A percentile compares a stretch with the other conserved stretches of the same genome.
Evolutionary conservation across 2,888 invertebrate genomes (phyloP).

Genomic region (Steromphala cineraria): DNA sequence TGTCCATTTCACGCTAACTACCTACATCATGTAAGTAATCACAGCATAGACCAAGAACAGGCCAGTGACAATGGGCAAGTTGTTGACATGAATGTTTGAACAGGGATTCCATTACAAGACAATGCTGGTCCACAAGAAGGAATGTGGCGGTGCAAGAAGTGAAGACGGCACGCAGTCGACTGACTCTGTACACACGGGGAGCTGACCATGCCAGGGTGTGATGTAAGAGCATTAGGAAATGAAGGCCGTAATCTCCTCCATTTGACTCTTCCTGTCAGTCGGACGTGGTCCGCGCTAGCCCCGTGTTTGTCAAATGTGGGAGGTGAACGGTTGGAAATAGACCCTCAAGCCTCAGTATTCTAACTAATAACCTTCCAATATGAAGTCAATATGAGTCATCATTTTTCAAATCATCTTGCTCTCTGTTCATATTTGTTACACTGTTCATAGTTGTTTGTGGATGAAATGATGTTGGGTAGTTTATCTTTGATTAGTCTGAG

Average conservation of each 20-base stretch:
- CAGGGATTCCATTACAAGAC: conserved; percentile 13
- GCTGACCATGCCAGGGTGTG: conserved; percentile 1
- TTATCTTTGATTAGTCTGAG: no score
- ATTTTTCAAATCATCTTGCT: no score
- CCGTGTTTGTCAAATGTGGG: conserved; percentile 3
- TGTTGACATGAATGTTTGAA: conserved; percentile 15
- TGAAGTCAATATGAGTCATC: background rate
- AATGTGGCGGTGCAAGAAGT: background rate
- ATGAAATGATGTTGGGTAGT: no score
- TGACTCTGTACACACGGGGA: background rate
- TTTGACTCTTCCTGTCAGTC: conserved; percentile 3
- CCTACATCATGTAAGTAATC: background rate
- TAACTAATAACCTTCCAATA: background rate
- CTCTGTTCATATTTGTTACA: no score
- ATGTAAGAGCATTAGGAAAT: conserved; percentile 16
- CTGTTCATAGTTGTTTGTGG: no score
- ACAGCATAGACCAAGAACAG: background rate
- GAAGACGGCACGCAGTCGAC: background rate
- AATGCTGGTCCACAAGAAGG: background rate
- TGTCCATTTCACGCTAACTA: no score
- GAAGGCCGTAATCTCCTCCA: background rate
- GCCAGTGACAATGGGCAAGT: conserved; percentile 1
- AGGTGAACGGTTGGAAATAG: background rate
- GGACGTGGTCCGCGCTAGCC: background rate
- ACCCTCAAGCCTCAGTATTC: background rate